Percentiles rank a stretch among this genome's conserved stretches.
Evolutionary conservation across 2,888 invertebrate species (phyloP).

Genomic region (Neuroscelio doddi): DNA sequence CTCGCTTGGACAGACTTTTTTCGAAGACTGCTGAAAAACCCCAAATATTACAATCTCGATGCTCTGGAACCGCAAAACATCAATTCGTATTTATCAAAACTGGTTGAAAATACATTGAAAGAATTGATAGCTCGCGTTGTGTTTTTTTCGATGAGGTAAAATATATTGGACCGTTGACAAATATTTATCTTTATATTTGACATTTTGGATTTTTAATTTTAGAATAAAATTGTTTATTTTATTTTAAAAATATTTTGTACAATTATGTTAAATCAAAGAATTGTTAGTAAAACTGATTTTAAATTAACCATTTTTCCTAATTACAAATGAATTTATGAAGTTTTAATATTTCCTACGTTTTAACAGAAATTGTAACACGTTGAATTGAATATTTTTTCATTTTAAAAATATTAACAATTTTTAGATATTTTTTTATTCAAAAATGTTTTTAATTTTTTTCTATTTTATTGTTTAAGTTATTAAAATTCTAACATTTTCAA

Average conservation of each 20-base stretch:
- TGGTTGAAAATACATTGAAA: slow-evolving; percentile 86
- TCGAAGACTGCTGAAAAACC: slow-evolving; percentile 92
- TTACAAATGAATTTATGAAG: background rate
- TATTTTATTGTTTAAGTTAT: too few species aligned
- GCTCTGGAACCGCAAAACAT: slow-evolving; percentile 80
- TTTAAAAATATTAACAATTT: too few species aligned
- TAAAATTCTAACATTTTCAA: too few species aligned
- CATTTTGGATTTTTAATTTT: too few species aligned
- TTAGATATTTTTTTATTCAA: too few species aligned
- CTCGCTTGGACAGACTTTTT: slow-evolving; percentile 99
- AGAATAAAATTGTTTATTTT: slow-evolving; percentile 9
- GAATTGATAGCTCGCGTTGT: slow-evolving; percentile 86
- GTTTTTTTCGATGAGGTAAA: slow-evolving; percentile 82
- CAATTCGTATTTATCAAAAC: slow-evolving; percentile 83
- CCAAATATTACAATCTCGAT: slow-evolving; percentile 89
- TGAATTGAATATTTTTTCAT: too few species aligned
- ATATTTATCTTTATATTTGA: too few species aligned
- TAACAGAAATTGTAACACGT: too few species aligned
- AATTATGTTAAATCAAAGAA: slow-evolving; percentile 10
- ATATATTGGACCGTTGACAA: background rate
- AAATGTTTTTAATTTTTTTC: too few species aligned
- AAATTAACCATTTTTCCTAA: too few species aligned
- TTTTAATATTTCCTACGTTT: background rate
- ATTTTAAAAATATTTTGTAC: slow-evolving; percentile 6
- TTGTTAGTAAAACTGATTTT: background rate